Evolutionary conservation across 2,797 vertebrate species (phyloP).

Genomic region (Microcaecilia unicolor): DNA sequence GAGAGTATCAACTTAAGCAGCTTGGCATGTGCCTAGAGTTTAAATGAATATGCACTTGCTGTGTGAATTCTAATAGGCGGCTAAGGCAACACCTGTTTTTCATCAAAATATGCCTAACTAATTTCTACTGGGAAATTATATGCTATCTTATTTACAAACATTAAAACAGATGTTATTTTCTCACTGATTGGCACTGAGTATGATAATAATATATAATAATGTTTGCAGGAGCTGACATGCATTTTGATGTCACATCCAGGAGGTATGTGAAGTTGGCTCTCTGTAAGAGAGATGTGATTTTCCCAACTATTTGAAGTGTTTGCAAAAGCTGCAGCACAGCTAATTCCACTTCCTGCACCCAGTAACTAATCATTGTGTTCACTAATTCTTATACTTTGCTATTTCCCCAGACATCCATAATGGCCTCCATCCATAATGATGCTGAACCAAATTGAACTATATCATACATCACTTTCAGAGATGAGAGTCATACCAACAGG

Average conservation of each 20-base stretch:
- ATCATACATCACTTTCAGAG: too few species aligned
- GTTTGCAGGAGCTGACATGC: constrained; percentile 31
- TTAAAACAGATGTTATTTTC: constrained; percentile 50
- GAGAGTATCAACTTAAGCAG: too few species aligned
- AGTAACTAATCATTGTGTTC: not conserved
- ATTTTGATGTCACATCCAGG: constrained; percentile 36
- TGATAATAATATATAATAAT: too few species aligned
- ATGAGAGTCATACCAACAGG: too few species aligned
- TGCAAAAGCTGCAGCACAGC: constrained; percentile 9
- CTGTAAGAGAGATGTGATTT: constrained; percentile 7
- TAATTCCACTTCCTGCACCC: too few species aligned
- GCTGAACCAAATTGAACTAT: too few species aligned
- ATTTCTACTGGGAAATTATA: constrained; percentile 40
- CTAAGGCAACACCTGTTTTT: too few species aligned
- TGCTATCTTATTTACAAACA: constrained; percentile 44
- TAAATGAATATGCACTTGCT: not conserved
- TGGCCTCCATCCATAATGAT: constrained; percentile 17
- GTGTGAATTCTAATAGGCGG: too few species aligned
- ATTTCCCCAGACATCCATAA: constrained; percentile 20
- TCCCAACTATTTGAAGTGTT: constrained; percentile 4
- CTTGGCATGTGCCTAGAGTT: not conserved
- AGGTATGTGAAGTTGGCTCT: constrained; percentile 11
- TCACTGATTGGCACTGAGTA: constrained; percentile 45
- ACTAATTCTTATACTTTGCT: constrained; percentile 5
- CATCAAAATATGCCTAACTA: constrained; percentile 41